phyloP scores from a whole-genome alignment of 2,797 vertebrate species.

The Phoeniculus purpureus region DNA sequence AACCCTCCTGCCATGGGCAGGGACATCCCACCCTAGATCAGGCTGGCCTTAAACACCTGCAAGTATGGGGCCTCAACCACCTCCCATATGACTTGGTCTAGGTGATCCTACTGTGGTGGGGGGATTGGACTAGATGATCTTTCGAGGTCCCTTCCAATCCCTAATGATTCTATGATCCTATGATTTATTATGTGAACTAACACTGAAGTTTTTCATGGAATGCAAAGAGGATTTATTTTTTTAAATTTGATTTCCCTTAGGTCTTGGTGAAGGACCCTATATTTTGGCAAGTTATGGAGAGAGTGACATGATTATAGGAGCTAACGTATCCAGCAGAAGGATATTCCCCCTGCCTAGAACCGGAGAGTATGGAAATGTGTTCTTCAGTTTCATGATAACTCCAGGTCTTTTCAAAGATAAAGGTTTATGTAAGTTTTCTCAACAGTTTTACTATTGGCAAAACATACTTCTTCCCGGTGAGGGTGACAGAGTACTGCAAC shows the following conservation, averaged over 20 bases:
- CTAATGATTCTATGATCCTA: no score
- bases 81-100: no score
- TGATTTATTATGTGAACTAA: neutral
- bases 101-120: no score
- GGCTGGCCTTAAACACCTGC: no score
- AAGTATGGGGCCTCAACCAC: no score
- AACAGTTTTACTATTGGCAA: neutral
- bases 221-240: neutral
- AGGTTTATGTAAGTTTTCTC: constrained; percentile 86
- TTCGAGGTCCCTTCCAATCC: no score
- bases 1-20: no score
- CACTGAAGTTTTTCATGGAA: neutral
- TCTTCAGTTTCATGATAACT: constrained; percentile 97
- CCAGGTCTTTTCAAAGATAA: constrained; percentile 90
- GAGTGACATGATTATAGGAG: constrained; percentile 89
- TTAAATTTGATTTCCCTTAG: constrained; percentile 69
- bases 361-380: constrained; percentile 76
- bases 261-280: constrained; percentile 93
- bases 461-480: neutral
- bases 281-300: constrained; percentile 86
- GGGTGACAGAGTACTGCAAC: no score
- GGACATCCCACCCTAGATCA: no score
- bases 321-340: constrained; percentile 87
- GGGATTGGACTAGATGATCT: no score
- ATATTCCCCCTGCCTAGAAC: constrained; percentile 88